Evolutionary conservation across 2,888 invertebrate species (phyloP).

Genomic region (Pachliopta kotzebuea): DNA sequence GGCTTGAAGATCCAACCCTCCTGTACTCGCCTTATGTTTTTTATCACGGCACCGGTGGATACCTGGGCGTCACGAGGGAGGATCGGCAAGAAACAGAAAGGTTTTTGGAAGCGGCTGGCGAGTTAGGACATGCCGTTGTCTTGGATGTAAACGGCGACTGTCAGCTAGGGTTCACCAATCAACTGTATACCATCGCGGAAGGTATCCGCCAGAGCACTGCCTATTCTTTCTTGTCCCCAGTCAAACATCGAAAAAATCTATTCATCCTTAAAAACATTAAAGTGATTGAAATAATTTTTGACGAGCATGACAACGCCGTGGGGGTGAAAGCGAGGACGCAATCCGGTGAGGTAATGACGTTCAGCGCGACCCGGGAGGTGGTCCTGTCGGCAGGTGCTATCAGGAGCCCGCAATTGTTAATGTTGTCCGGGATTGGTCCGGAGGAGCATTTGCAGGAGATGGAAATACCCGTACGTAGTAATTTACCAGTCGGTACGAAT

Average conservation of each 20-base stretch:
- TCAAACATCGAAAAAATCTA: slow-evolving; percentile 40
- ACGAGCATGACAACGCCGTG: slow-evolving; percentile 41
- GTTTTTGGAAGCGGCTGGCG: slow-evolving; percentile 42
- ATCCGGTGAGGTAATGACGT: slow-evolving; percentile 31
- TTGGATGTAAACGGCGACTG: slow-evolving; percentile 45
- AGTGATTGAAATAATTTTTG: slow-evolving; percentile 44
- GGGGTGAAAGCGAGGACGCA: slow-evolving; percentile 39
- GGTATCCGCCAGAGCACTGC: slow-evolving; percentile 46
- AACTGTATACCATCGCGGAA: slow-evolving; percentile 41
- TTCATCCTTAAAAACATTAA: slow-evolving; percentile 43
- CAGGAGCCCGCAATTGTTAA: slow-evolving; percentile 45
- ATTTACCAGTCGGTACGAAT: slow-evolving; percentile 49
- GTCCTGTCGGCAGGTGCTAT: slow-evolving; percentile 50
- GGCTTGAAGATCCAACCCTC: slow-evolving; percentile 34
- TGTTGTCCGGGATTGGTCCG: slow-evolving; percentile 54
- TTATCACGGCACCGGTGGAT: slow-evolving; percentile 41
- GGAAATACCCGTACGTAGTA: slow-evolving; percentile 38
- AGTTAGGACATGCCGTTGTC: slow-evolving; percentile 44
- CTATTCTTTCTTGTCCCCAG: slow-evolving; percentile 38
- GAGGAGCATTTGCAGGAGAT: slow-evolving; percentile 39
- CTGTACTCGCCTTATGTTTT: slow-evolving; percentile 31
- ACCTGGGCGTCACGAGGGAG: slow-evolving; percentile 37
- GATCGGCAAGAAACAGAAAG: slow-evolving; percentile 22
- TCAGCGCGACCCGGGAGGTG: slow-evolving; percentile 44
- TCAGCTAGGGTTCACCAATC: slow-evolving; percentile 43